Conservation (phyloP, 2,797 vertebrate genomes). For the Cebuella pygmaea region DNA sequence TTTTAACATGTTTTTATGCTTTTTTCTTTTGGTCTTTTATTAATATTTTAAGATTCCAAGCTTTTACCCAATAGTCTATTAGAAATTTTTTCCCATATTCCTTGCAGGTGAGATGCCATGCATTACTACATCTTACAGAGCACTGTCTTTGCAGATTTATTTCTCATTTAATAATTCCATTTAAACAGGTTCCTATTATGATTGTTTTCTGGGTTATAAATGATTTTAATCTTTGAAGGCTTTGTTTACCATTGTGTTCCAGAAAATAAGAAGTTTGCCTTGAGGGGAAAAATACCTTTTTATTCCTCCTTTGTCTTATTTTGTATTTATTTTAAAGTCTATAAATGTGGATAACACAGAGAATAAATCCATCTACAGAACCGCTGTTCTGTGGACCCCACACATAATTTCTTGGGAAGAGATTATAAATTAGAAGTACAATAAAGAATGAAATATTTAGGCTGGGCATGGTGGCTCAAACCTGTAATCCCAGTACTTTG, state of each 20-base stretch:
- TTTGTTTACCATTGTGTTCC: background rate
- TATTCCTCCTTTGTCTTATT: background rate
- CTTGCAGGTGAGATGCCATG: background rate
- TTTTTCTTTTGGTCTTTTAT: constrained; percentile 13
- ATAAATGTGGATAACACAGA: background rate
- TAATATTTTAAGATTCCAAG: constrained; percentile 48
- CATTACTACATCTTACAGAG: constrained; percentile 9
- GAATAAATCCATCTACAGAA: background rate
- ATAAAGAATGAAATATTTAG: background rate
- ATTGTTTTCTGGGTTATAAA: constrained; percentile 40
- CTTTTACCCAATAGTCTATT: background rate
- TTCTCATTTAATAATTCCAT: background rate
- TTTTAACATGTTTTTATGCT: constrained; percentile 61
- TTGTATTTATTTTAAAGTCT: constrained; percentile 13
- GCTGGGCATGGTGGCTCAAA: background rate
- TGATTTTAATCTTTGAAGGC: constrained; percentile 51
- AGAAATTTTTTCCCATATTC: background rate
- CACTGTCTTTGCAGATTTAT: background rate
- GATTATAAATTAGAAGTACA: background rate
- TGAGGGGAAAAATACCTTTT: constrained; percentile 22
- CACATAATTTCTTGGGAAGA: background rate
- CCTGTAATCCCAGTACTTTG: background rate
- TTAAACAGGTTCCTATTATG: constrained; percentile 39
- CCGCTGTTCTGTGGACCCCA: background rate
- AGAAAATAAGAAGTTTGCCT: constrained; percentile 27